These are phyloP conservation scores for Eristalis pertinax DNA, from an alignment of 2,888 invertebrate genomes.

Conservation along the genomic window DNA sequence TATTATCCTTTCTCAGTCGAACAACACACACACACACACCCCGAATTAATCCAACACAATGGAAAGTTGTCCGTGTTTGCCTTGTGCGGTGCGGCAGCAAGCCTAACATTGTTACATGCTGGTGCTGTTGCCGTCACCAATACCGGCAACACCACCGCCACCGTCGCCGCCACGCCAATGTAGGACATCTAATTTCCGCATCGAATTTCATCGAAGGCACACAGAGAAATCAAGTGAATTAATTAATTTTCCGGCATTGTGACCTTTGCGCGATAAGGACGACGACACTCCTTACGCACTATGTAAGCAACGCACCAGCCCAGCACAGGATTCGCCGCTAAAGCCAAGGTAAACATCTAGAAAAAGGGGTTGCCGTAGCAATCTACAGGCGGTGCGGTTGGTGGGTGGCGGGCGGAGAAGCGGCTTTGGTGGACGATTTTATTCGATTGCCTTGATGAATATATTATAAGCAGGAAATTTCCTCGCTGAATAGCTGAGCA, in stretches of 20 bases:
- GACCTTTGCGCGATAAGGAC: constrained; percentile 65
- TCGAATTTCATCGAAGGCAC: constrained; percentile 56
- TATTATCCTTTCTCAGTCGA: constrained; percentile 55
- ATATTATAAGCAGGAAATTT: constrained; percentile 67
- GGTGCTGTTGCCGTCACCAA: background rate
- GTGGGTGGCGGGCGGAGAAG: too few species aligned
- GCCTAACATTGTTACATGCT: background rate
- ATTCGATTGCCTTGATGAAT: constrained; percentile 70
- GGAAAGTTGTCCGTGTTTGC: constrained; percentile 33
- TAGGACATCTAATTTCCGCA: constrained; percentile 68
- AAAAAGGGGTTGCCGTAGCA: constrained; percentile 24
- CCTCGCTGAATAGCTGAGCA: constrained; percentile 57
- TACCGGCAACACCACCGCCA: background rate
- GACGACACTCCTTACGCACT: constrained; percentile 26
- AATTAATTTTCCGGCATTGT: constrained; percentile 71
- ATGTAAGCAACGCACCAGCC: constrained; percentile 25
- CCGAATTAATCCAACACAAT: constrained; percentile 58
- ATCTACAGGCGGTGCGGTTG: background rate
- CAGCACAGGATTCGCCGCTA: constrained; percentile 12
- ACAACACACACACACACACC: constrained; percentile 12
- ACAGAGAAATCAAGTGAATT: constrained; percentile 69
- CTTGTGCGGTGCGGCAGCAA: background rate
- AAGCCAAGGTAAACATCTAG: constrained; percentile 53
- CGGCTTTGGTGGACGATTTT: constrained; percentile 26
- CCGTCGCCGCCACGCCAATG: background rate